Evolutionary conservation across 2,113 vertebrate genomes (phyloP).

Genomic region (Stercorarius parasiticus): DNA sequence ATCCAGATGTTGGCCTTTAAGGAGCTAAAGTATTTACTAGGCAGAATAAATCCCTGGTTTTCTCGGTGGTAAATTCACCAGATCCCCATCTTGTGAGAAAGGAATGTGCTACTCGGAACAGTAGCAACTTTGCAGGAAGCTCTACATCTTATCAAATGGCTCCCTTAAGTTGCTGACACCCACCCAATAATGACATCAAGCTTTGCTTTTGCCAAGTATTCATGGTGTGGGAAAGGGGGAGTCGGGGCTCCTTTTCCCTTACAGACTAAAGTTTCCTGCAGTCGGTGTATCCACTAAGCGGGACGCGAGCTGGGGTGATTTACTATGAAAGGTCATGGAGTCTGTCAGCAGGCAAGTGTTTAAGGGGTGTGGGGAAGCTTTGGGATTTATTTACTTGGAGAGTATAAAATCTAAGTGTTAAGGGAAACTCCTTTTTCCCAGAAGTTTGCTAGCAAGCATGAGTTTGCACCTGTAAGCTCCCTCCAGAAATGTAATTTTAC

Average conservation of each 20-base stretch:
- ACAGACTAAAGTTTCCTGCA: not conserved
- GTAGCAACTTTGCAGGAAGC: not conserved
- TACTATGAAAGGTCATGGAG: not conserved
- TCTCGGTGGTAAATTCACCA: not conserved
- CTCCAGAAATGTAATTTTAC: not conserved
- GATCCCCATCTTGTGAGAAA: not conserved
- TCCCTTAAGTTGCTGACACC: not conserved
- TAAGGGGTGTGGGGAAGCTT: no score
- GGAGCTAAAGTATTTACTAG: not conserved
- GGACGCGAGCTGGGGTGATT: not conserved
- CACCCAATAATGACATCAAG: not conserved
- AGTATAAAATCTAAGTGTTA: not conserved
- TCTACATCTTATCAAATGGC: not conserved
- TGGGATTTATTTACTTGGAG: not conserved
- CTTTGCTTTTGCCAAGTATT: not conserved
- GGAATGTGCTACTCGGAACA: fast-evolving
- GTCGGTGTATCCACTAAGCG: not conserved
- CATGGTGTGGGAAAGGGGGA: not conserved
- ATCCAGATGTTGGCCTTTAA: not conserved
- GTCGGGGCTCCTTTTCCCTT: not conserved
- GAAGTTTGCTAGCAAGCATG: not conserved
- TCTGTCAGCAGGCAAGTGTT: not conserved
- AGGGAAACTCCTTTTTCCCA: not conserved
- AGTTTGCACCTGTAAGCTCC: not conserved
- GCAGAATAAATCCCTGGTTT: not conserved